Conservation (phyloP, 2,797 vertebrate species). For the Sphenodon punctatus region DNA sequence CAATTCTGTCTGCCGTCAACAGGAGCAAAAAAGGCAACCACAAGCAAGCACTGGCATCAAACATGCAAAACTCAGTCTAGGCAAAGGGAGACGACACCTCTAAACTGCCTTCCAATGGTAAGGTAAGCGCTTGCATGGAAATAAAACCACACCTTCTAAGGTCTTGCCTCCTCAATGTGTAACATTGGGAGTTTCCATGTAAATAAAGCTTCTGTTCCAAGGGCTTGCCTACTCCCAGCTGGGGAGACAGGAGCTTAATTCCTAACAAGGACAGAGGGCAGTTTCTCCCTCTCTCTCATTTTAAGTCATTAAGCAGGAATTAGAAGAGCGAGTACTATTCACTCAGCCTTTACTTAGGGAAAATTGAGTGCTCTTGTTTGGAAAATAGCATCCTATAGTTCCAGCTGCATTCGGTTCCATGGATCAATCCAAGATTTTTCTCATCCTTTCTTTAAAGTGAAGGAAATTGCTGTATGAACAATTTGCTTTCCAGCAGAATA, state of each 20-base stretch:
- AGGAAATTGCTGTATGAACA: background rate
- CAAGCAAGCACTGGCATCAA: conserved; percentile 11
- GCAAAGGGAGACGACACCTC: conserved; percentile 44
- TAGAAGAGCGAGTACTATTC: background rate
- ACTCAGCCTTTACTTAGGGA: background rate
- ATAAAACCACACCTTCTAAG: background rate
- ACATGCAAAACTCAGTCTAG: background rate
- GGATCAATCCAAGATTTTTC: conserved; percentile 8
- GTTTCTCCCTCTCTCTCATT: background rate
- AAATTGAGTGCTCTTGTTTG: background rate
- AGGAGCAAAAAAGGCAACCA: background rate
- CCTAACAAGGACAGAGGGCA: background rate
- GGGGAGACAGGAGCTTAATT: background rate
- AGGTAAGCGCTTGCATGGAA: background rate
- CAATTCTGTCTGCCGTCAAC: conserved; percentile 3
- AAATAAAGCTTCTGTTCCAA: background rate
- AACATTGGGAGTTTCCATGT: background rate
- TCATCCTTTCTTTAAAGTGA: background rate
- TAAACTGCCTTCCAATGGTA: background rate
- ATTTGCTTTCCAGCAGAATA: background rate
- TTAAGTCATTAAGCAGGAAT: background rate
- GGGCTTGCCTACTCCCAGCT: too few species aligned
- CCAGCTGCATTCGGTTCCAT: background rate
- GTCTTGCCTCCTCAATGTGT: background rate
- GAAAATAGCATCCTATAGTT: background rate